Evolutionary conservation across 1,140 invertebrate genomes (phyloP).

Genomic region (Halictus rubicundus): DNA sequence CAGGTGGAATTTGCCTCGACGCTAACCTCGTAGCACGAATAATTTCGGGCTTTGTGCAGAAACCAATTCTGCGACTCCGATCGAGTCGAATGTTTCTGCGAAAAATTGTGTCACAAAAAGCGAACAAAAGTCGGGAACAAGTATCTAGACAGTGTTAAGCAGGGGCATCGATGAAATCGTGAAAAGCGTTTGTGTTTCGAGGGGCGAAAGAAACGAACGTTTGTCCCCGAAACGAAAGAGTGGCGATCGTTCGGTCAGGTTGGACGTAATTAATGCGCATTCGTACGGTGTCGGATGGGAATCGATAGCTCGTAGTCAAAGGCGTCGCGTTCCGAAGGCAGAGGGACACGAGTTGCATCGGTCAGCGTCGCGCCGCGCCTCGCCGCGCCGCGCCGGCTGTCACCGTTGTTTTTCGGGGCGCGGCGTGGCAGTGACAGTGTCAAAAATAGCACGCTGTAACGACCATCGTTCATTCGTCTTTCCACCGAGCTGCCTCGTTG

Average conservation of each 20-base stretch:
- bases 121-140: too few relatives aligned
- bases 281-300: slow-evolving; percentile 22
- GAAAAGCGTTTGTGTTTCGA: too few relatives aligned
- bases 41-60: too few relatives aligned
- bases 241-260: not conserved
- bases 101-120: too few relatives aligned
- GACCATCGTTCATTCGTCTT: not conserved
- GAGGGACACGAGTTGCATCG: not conserved
- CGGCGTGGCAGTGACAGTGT: too few relatives aligned
- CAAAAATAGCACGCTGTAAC: slow-evolving; percentile 59
- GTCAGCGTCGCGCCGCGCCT: not conserved
- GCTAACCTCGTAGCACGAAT: not conserved
- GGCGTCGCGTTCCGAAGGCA: slow-evolving; percentile 15
- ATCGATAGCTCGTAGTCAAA: slow-evolving; percentile 53
- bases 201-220: too few relatives aligned
- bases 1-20: too few relatives aligned
- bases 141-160: too few relatives aligned
- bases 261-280: slow-evolving; percentile 30
- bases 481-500: not conserved
- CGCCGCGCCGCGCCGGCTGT: not conserved
- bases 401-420: slow-evolving; percentile 57
- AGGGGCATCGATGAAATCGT: too few relatives aligned
- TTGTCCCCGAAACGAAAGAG: not conserved
- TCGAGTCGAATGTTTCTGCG: too few relatives aligned
- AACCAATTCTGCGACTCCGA: slow-evolving; percentile 26